A percentile compares a stretch with the other conserved stretches of the same genome.
These are phyloP conservation scores for Eremophila alpestris DNA, from an alignment of 2,797 vertebrate genomes.

Conservation along the genomic window DNA sequence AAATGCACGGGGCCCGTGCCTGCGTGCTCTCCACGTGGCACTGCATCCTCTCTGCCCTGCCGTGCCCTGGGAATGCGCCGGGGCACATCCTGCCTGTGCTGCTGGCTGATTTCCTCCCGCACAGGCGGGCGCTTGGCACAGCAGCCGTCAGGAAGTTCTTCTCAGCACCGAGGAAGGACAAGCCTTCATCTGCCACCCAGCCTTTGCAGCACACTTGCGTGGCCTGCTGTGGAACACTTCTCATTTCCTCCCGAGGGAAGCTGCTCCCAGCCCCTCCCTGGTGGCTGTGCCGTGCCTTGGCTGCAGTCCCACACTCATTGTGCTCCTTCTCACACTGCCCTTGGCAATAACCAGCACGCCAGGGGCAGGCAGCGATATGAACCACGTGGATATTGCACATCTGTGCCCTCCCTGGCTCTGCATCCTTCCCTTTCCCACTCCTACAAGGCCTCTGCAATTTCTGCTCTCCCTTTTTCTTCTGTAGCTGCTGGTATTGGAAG, in stretches of 20 bases:
- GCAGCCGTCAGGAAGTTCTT: neutral
- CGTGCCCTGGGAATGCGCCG: rapidly evolving
- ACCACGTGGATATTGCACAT: neutral
- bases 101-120: neutral
- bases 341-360: neutral
- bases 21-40: neutral
- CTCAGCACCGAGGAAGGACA: neutral
- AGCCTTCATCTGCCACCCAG: neutral
- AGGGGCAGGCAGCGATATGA: neutral
- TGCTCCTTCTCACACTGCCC: slow-evolving; percentile 76
- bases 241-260: neutral
- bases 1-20: neutral
- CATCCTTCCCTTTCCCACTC: neutral
- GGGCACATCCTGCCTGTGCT: neutral
- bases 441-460: neutral
- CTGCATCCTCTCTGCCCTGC: neutral
- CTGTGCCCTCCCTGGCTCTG: neutral
- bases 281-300: slow-evolving; percentile 72
- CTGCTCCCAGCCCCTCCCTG: slow-evolving; percentile 65
- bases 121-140: neutral
- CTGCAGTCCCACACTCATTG: slow-evolving; percentile 69
- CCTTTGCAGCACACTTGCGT: neutral
- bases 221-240: neutral
- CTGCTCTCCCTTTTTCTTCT: neutral
- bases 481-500: neutral